phyloP scores from a whole-genome alignment of 2,888 invertebrate species.

The Hydropsyche betteni region DNA sequence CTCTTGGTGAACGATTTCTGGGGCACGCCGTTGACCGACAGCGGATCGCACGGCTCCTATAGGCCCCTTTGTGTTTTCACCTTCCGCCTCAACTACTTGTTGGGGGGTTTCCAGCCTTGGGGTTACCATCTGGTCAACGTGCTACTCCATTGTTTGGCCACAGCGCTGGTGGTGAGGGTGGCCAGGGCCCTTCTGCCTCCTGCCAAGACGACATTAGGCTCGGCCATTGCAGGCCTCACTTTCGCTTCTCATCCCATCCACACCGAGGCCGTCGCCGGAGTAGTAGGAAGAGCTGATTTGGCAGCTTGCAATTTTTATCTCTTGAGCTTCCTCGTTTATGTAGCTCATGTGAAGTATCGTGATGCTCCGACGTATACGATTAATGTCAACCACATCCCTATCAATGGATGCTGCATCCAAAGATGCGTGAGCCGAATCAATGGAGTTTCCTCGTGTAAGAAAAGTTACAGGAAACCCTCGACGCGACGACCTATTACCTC shows the following conservation, averaged over 20 bases:
- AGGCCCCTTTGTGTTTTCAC: slow-evolving; percentile 90
- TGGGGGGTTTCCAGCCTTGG: slow-evolving; percentile 80
- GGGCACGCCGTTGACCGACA: slow-evolving; percentile 93
- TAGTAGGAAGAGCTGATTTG: slow-evolving; percentile 95
- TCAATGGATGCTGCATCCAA: slow-evolving; percentile 48
- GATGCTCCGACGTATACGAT: slow-evolving; percentile 56
- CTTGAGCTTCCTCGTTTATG: slow-evolving; percentile 85
- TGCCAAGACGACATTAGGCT: slow-evolving; percentile 71
- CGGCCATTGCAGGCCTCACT: slow-evolving; percentile 80
- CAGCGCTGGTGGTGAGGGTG: slow-evolving; percentile 81
- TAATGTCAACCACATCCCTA: slow-evolving; percentile 37
- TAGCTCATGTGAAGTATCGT: slow-evolving; percentile 76
- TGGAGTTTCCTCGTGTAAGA: slow-evolving; percentile 47
- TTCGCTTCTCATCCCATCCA: slow-evolving; percentile 97
- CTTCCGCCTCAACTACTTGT: slow-evolving; percentile 84
- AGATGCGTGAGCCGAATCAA: slow-evolving; percentile 48
- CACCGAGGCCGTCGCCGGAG: slow-evolving; percentile 95
- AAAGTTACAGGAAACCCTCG: slow-evolving; percentile 45
- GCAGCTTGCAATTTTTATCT: slow-evolving; percentile 92
- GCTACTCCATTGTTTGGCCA: slow-evolving; percentile 84
- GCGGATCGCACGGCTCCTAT: slow-evolving; percentile 97
- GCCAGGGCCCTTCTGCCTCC: slow-evolving; percentile 76
- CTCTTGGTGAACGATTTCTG: slow-evolving; percentile 95
- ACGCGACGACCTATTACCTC: slow-evolving; percentile 37
- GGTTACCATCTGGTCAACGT: slow-evolving; percentile 90